Evolutionary conservation across 1,140 invertebrate species (phyloP).

Genomic region (Bacillus rossius): DNA sequence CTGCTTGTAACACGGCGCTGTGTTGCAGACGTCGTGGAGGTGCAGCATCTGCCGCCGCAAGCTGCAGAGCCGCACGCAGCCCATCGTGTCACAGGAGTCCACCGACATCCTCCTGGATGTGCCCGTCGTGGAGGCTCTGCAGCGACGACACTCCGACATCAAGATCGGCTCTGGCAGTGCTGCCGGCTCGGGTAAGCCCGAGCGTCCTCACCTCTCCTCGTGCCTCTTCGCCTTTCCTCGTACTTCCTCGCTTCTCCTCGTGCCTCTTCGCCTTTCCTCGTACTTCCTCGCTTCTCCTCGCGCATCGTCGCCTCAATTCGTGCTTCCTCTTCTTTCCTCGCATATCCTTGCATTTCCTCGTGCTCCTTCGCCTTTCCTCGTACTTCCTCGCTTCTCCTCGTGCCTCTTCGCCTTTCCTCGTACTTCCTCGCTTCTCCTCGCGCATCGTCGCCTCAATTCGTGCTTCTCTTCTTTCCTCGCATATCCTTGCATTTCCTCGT

Average conservation of each 20-base stretch:
- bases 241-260: not conserved
- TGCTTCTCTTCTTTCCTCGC: too few species aligned
- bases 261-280: too few species aligned
- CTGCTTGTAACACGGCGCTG: too few species aligned
- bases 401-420: too few species aligned
- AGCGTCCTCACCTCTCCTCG: not conserved
- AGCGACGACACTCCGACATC: conserved; percentile 71
- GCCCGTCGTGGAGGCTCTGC: conserved; percentile 64
- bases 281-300: too few species aligned
- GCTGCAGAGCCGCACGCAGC: conserved; percentile 63
- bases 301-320: too few species aligned
- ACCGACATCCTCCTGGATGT: conserved; percentile 73
- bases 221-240: not conserved
- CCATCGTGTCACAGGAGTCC: conserved; percentile 61
- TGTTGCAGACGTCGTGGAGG: conserved; percentile 61
- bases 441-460: too few species aligned
- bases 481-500: not conserved
- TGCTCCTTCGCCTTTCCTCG: not conserved
- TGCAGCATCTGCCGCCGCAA: conserved; percentile 76
- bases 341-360: not conserved
- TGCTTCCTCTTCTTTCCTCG: too few species aligned
- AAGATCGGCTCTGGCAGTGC: conserved; percentile 51
- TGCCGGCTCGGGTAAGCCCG: not conserved
- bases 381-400: not conserved
- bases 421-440: too few species aligned